Conservation (phyloP, 2,888 invertebrate genomes). For the Zhuqinia jingwanae region DNA sequence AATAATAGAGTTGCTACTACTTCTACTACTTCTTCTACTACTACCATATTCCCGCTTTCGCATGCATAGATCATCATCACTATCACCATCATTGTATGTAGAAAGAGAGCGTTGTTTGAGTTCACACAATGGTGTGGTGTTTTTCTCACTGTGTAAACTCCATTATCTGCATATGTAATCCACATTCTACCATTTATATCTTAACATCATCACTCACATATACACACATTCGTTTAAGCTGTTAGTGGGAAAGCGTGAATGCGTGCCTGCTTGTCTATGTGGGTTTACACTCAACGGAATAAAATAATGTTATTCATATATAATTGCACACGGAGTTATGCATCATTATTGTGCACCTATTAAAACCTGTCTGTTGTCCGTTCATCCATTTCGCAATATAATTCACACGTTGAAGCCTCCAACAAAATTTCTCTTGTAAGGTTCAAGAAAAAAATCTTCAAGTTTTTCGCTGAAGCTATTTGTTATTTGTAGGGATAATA, state of each 20-base stretch:
- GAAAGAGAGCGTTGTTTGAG: constrained; percentile 36
- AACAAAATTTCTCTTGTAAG: no score
- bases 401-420: no score
- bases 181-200: constrained; percentile 25
- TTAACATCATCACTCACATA: not conserved
- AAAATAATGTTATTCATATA: constrained; percentile 22
- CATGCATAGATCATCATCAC: not conserved
- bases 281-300: not conserved
- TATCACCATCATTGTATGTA: not conserved
- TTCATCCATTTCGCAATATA: no score
- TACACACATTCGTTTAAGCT: not conserved
- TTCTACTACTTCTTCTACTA: not conserved
- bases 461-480: no score
- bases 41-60: not conserved
- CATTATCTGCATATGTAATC: constrained; percentile 18
- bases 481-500: no score
- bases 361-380: no score
- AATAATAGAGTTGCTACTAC: constrained; percentile 2
- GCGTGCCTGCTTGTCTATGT: not conserved
- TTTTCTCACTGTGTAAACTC: constrained; percentile 26
- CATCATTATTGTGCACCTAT: no score
- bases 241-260: constrained; percentile 27
- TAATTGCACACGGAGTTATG: no score
- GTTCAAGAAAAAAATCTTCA: no score
- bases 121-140: constrained; percentile 30